Conservation (phyloP, 2,888 invertebrate species). For the Helicoverpa assulta region DNA sequence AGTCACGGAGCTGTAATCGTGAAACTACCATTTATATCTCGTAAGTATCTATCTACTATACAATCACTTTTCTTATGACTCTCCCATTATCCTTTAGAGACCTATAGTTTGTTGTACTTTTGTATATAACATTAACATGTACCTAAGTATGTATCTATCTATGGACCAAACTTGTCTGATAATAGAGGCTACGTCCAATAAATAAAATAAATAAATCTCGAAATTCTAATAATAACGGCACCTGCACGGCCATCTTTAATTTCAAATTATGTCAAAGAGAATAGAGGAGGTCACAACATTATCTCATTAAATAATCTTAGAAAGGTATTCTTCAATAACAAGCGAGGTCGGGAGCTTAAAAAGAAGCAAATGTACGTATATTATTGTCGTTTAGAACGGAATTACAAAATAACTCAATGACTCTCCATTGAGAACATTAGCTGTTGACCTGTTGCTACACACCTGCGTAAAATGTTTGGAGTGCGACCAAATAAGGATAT, state of each 20-base stretch:
- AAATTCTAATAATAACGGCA: not conserved
- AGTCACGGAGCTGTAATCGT: too few species aligned
- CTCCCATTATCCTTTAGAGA: too few species aligned
- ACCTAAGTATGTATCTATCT: too few species aligned
- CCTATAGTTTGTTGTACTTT: too few species aligned
- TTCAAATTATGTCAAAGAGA: constrained; percentile 18
- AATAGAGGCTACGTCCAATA: too few species aligned
- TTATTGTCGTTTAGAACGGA: constrained; percentile 40
- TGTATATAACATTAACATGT: too few species aligned
- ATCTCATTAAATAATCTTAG: constrained; percentile 39
- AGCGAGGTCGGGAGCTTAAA: constrained; percentile 29
- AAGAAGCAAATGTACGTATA: constrained; percentile 31
- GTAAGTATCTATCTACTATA: too few species aligned
- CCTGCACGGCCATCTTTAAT: not conserved
- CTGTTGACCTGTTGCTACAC: constrained; percentile 30
- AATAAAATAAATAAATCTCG: too few species aligned
- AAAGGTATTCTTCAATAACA: constrained; percentile 28
- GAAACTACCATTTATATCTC: too few species aligned
- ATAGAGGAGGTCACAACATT: constrained; percentile 17
- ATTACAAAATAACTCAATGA: constrained; percentile 53
- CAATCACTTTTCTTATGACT: too few species aligned
- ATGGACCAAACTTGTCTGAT: too few species aligned
- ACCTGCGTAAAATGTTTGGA: constrained; percentile 12
- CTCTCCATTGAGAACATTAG: constrained; percentile 24
- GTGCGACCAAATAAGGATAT: not conserved